Evolutionary conservation across 92 coral and sea anemone species (phyloP), one percentile per base, ranked within the genome.

Genomic region (Epizoanthus stellaris): DNA sequence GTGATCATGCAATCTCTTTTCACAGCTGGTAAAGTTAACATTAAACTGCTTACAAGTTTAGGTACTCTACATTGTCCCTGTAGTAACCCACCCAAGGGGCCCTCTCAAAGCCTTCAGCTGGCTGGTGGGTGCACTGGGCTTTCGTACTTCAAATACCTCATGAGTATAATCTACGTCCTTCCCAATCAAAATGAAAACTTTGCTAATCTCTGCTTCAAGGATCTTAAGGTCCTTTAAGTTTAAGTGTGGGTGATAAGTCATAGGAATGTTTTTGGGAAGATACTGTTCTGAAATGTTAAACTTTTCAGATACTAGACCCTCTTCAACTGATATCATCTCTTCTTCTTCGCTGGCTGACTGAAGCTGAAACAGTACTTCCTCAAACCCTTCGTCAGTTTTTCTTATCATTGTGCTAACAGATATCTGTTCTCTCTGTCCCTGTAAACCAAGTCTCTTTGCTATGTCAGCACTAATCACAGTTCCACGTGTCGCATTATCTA

Each of bases 401-500:
- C 77, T 67, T 74, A 86, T 54, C 30, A 86, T 5, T 15, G 93
- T 90, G 72, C 36, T 76, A 3, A 90, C 84, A 42, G 77, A 57
- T 2, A 90, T 67, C n/a, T 52, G 68, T 39, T 82, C 86, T 40
- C 49, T 82, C 40, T 52, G 67, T 6, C 93, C 93, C 19, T 71
- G 19, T 25, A 86, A 38, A 15, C 62, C 80, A 11, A 90, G 79
- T 25, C 63, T 70, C 38, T 87, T 75, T 1, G 93, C 91, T 16
- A 87, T 8, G 53, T 71, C 86, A 17, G 79, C 56, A 54, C 88
- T 82, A 19, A 90, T 90, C 80, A 90, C 68, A 61, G 93, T 90
- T 76, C 88, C 87, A 45, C 92, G 84, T 9, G 90, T 86, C 10
- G 75, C 92, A 16, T 86, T 86, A 84, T 90, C 91, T 14, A 90